Evolutionary conservation across 2,888 invertebrate genomes (phyloP).

Genomic region (Apodemia hepburni): DNA sequence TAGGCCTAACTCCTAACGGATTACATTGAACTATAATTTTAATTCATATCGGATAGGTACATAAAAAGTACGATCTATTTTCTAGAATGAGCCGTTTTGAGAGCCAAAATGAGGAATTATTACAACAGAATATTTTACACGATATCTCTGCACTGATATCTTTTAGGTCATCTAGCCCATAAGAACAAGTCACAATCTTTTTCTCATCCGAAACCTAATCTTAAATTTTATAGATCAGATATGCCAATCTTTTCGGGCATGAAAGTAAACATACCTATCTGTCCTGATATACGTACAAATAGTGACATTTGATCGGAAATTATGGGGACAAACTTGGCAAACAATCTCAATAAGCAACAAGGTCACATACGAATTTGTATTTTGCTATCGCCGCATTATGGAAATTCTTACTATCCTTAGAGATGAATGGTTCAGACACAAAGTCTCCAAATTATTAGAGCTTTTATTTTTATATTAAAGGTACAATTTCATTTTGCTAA

Average conservation of each 20-base stretch:
- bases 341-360: conserved; percentile 2
- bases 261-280: neutral
- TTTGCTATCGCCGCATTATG: conserved; percentile 19
- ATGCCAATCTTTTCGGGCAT: neutral
- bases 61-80: no score
- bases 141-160: no score
- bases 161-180: no score
- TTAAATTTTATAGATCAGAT: neutral
- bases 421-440: conserved; percentile 19
- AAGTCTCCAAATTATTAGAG: neutral
- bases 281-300: conserved; percentile 2
- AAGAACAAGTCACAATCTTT: neutral
- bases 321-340: conserved; percentile 11
- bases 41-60: no score
- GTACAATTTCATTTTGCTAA: neutral
- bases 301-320: neutral
- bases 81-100: no score
- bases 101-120: no score
- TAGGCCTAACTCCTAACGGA: no score
- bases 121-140: no score
- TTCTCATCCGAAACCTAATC: neutral
- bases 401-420: conserved; percentile 18
- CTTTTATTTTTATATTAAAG: neutral
- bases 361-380: conserved; percentile 10
- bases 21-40: no score